Evolutionary conservation across 2,888 invertebrate genomes (phyloP).

Genomic region (Caenorhabditis sp.): DNA sequence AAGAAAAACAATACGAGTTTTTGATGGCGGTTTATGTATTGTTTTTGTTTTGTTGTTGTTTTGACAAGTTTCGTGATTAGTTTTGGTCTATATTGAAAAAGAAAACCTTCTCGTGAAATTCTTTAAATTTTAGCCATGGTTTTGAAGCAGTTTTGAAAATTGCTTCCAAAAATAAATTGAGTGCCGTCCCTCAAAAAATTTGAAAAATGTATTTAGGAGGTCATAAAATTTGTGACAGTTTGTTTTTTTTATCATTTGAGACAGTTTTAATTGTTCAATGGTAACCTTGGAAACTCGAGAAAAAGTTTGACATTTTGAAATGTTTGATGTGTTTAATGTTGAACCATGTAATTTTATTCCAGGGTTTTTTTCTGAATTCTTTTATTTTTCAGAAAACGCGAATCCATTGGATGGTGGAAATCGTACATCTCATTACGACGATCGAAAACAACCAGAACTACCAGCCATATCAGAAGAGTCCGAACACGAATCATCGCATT

Average conservation of each 20-base stretch:
- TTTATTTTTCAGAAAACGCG: slow-evolving; percentile 23
- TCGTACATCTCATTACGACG: slow-evolving; percentile 11
- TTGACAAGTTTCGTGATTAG: neutral
- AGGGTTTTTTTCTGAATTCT: neutral
- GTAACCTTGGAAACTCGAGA: neutral
- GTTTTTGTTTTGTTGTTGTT: neutral
- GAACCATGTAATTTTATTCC: neutral
- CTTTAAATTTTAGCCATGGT: no score
- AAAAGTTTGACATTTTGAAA: neutral
- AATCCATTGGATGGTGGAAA: slow-evolving; percentile 24
- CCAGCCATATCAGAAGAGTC: slow-evolving; percentile 40
- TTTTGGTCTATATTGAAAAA: neutral
- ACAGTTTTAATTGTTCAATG: neutral
- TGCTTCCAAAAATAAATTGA: no score
- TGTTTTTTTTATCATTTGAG: neutral
- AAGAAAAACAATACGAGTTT: neutral
- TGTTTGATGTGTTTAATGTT: neutral
- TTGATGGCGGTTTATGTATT: neutral
- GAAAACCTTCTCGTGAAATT: no score
- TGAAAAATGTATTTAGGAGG: neutral
- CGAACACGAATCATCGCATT: slow-evolving; percentile 28
- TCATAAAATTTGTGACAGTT: neutral
- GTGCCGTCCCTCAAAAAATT: no score
- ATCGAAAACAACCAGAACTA: slow-evolving; percentile 29
- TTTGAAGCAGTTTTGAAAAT: neutral